Base-by-base conservation (phyloP, 1,140 invertebrate genomes). In the Lerema accius region DNA sequence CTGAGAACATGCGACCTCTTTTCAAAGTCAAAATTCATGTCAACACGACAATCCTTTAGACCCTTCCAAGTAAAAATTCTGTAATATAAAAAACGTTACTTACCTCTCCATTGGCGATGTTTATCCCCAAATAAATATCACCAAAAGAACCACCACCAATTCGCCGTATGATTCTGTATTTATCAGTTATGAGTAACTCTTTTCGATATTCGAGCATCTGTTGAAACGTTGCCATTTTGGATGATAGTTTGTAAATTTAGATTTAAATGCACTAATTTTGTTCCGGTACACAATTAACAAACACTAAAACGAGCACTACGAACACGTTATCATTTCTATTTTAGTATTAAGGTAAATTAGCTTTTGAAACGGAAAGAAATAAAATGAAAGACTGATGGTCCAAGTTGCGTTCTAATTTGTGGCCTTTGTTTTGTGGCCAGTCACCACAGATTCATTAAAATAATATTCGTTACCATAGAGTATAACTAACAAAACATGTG, bases 71-170 rank as follows among this genome's bases (percentile, higher is more conserved):
- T 37, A 11, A 37, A 37, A 11, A 11, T 11, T 2, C 1, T 37
- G 1, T 1, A 11, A n/a, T 37, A 37, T 4, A 7, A n/a, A 37
- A 37, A 11, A 37, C 11, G 2, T 11, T 37, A 78, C 74, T 76
- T 80, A 96, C 96, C 95, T 99, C 98, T 90, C 98, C 98, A 94
- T 97, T 98, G 80, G 95, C 94, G 80, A 98, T 95, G 93, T 99
- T 99, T 90, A 99, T 98, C 68, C 96, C 98, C 76, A 99, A 93
- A 91, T 98, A 99, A 86, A 99, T 99, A 92, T 99, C 98, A 84
- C 99, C 99, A 92, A 99, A 99, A 2, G 98, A 99, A 71, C 99
- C 99, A 89, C 97, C 98, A 86, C 92, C 99, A 83, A 99, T 99
- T 94, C 99, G 99, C 73, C 98, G 93, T 77, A 99, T 95, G 74